These are phyloP conservation scores for Timandra comae DNA, from an alignment of 2,888 invertebrate species.

Conservation along the genomic window DNA sequence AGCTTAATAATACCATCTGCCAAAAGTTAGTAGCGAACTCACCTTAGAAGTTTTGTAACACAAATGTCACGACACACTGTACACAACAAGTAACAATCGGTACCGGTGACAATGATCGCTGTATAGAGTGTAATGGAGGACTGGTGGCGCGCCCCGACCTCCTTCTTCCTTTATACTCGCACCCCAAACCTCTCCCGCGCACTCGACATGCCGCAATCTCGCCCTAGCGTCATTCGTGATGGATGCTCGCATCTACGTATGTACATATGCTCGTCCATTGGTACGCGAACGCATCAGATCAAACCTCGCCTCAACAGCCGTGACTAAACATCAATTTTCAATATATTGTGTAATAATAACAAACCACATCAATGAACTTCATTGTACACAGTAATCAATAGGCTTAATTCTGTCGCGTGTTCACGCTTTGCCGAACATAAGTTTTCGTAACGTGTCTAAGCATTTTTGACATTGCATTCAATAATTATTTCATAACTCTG, in stretches of 20 bases:
- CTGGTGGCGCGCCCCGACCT: conserved; percentile 58
- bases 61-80: conserved; percentile 51
- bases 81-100: conserved; percentile 40
- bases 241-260: too few species aligned
- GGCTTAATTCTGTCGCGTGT: conserved; percentile 34
- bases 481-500: conserved; percentile 55
- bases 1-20: too few species aligned
- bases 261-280: conserved; percentile 39
- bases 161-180: conserved; percentile 54
- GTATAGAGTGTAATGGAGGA: conserved; percentile 43
- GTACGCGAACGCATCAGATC: conserved; percentile 29
- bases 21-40: too few species aligned
- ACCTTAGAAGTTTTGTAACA: conserved; percentile 45
- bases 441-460: conserved; percentile 44
- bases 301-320: conserved; percentile 36
- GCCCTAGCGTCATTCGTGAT: too few species aligned
- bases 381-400: conserved; percentile 23
- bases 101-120: conserved; percentile 43
- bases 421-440: conserved; percentile 27
- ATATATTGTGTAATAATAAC: conserved; percentile 23
- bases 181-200: conserved; percentile 46
- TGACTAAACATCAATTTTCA: conserved; percentile 34
- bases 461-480: conserved; percentile 34
- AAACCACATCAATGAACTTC: conserved; percentile 12
- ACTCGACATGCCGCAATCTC: conserved; percentile 56